A percentile compares a stretch with the other conserved stretches of the same genome.
Conservation (phyloP, 2,888 invertebrate species). For the Leucophenga maculata region DNA sequence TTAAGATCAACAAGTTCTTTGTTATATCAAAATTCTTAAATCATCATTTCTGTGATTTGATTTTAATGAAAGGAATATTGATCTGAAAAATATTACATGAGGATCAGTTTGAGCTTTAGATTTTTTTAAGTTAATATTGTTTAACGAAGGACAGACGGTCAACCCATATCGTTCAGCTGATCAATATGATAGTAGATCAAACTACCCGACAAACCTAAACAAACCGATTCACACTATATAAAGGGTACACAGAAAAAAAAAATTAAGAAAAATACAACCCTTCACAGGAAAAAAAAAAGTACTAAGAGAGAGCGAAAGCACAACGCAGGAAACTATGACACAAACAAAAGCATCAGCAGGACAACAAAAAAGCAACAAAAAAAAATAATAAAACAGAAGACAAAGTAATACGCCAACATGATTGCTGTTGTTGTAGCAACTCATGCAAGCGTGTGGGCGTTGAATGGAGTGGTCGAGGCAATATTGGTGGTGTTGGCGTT, state of each 20-base stretch:
- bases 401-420: slow-evolving; percentile 22
- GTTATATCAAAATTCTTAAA: too few relatives aligned
- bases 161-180: too few relatives aligned
- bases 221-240: too few relatives aligned
- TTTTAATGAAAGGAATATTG: too few relatives aligned
- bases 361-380: background rate
- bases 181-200: too few relatives aligned
- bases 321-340: slow-evolving; percentile 8
- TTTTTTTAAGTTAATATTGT: too few relatives aligned
- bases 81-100: too few relatives aligned
- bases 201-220: too few relatives aligned
- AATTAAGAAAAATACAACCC: slow-evolving; percentile 11
- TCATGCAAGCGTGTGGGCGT: background rate
- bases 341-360: slow-evolving; percentile 11
- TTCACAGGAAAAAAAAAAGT: background rate
- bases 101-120: too few relatives aligned
- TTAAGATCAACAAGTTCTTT: too few relatives aligned
- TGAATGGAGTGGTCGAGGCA: background rate
- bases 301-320: background rate
- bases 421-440: slow-evolving; percentile 6
- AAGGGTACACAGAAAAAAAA: background rate
- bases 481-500: background rate
- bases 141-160: too few relatives aligned
- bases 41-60: too few relatives aligned
- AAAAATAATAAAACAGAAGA: slow-evolving; percentile 1